phyloP scores from a whole-genome alignment of 1,140 invertebrate genomes.

The Zaprionus vittiger region DNA sequence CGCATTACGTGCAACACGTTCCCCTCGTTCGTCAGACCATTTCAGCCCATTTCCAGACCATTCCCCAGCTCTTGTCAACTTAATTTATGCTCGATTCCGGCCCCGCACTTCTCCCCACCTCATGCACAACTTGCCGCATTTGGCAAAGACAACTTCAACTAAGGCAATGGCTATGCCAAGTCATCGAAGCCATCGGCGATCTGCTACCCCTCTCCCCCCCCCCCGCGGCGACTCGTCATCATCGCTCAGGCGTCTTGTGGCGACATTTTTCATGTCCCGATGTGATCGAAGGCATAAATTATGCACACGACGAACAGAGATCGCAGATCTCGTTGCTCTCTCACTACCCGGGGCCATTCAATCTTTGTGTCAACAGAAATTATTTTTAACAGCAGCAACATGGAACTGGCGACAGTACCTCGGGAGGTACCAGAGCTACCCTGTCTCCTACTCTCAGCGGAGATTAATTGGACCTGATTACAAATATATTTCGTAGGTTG shows the following conservation, averaged over 20 bases:
- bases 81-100: conserved; percentile 77
- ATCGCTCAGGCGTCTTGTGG: conserved; percentile 72
- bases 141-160: conserved; percentile 61
- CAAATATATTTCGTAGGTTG: conserved; percentile 64
- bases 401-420: conserved; percentile 15
- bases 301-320: conserved; percentile 57
- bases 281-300: conserved; percentile 82
- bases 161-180: conserved; percentile 47
- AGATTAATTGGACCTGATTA: conserved; percentile 80
- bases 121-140: conserved; percentile 44
- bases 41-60: conserved; percentile 5
- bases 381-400: conserved; percentile 77
- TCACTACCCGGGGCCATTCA: conserved; percentile 61
- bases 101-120: background rate
- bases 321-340: conserved; percentile 22
- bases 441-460: conserved; percentile 7
- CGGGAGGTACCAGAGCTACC: conserved; percentile 17
- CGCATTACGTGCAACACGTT: conserved; percentile 8
- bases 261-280: conserved; percentile 82
- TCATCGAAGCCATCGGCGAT: conserved; percentile 40
- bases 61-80: conserved; percentile 64
- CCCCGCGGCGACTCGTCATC: conserved; percentile 58
- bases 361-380: conserved; percentile 83
- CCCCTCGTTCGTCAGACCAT: background rate
- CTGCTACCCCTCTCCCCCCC: background rate